Evolutionary conservation across 2,113 vertebrate genomes (phyloP).

Genomic region (Eulacestoma nigropectus): DNA sequence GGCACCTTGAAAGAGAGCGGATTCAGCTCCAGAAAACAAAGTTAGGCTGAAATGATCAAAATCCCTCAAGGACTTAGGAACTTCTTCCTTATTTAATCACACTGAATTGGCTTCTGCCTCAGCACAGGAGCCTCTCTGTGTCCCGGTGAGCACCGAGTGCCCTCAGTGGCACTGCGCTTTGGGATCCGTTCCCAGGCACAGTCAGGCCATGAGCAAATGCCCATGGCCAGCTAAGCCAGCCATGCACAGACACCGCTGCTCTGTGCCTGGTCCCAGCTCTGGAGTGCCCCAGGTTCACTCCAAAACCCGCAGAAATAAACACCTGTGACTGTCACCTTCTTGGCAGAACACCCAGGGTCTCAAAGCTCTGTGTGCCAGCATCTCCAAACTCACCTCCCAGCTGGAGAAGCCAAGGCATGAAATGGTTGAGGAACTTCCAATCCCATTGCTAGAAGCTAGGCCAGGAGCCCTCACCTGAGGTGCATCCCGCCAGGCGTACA

Average conservation of each 20-base stretch:
- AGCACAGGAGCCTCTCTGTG: background rate
- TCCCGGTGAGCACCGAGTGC: background rate
- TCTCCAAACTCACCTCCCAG: background rate
- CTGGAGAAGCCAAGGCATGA: background rate
- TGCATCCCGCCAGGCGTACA: background rate
- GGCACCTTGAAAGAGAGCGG: background rate
- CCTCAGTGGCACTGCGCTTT: fast-evolving
- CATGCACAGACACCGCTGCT: background rate
- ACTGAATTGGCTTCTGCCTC: background rate
- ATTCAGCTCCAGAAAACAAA: background rate
- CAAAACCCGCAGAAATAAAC: background rate
- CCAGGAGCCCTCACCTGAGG: background rate
- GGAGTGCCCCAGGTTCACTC: background rate
- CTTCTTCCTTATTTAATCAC: background rate
- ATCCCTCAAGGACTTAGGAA: background rate
- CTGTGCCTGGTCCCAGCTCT: background rate
- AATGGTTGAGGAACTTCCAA: background rate
- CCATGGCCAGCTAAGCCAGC: background rate
- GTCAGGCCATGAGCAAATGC: background rate
- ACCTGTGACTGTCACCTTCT: background rate
- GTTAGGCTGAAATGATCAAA: background rate
- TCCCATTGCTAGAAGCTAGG: background rate
- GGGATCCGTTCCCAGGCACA: background rate
- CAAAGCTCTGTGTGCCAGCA: background rate
- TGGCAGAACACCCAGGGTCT: background rate